Evolutionary conservation across 2,888 invertebrate species (phyloP).

Genomic region (Synanthedon andrenaeformis): DNA sequence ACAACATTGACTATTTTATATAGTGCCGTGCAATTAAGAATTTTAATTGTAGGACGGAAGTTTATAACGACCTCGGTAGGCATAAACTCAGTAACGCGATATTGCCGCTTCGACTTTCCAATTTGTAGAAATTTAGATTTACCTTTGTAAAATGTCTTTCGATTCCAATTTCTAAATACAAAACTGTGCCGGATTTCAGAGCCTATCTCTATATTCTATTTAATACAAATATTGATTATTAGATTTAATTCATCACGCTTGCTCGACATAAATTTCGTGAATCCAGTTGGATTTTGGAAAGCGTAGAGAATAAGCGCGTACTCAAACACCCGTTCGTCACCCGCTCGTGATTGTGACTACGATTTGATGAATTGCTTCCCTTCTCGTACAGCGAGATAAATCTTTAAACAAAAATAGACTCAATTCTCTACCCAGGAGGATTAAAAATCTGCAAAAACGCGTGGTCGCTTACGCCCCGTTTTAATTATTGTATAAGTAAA

Average conservation of each 20-base stretch:
- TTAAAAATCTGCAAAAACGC: not conserved
- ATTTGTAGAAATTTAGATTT: not conserved
- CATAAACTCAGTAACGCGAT: not conserved
- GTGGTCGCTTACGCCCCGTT: not conserved
- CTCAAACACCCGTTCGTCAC: slow-evolving; percentile 37
- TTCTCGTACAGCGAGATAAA: slow-evolving; percentile 20
- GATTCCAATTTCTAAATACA: no score
- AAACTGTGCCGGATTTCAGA: no score
- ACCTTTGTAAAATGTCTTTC: no score
- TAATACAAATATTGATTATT: no score
- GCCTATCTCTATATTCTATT: no score
- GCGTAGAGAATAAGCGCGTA: slow-evolving; percentile 6
- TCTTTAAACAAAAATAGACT: slow-evolving; percentile 3
- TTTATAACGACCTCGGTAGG: slow-evolving; percentile 1
- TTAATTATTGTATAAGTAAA: not conserved
- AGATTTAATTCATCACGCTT: slow-evolving; percentile 23
- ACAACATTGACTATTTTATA: not conserved
- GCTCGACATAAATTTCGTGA: slow-evolving; percentile 37
- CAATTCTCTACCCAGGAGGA: slow-evolving; percentile 5
- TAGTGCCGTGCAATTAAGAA: not conserved
- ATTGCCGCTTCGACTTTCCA: not conserved
- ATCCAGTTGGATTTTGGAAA: slow-evolving; percentile 3
- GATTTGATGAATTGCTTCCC: slow-evolving; percentile 51
- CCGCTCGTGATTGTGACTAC: slow-evolving; percentile 47
- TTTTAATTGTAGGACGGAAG: not conserved